A percentile compares a stretch with the other conserved stretches of the same genome.
Evolutionary conservation across 2,113 vertebrate species (phyloP).

Genomic region (Aspidoscelis tigris): DNA sequence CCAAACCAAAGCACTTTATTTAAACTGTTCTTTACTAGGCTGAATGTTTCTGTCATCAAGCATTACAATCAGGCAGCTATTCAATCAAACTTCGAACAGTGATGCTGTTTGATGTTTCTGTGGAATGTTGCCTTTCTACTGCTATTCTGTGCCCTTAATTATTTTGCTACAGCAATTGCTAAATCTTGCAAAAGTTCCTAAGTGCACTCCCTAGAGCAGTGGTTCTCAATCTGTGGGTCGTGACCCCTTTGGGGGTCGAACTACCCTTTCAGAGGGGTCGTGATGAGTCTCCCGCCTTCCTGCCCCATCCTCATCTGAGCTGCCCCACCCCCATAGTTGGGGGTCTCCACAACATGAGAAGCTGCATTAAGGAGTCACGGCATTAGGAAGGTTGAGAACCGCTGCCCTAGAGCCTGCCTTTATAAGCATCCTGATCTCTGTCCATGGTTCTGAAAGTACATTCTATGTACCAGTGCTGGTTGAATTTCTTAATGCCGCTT

Average conservation of each 20-base stretch:
- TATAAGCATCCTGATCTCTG: not conserved
- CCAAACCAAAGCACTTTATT: constrained; percentile 17
- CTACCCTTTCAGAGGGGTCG: no score
- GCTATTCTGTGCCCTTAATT: not conserved
- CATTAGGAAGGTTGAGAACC: no score
- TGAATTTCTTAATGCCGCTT: not conserved
- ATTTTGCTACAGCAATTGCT: not conserved
- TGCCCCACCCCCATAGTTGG: no score
- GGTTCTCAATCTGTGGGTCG: no score
- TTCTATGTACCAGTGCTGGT: not conserved
- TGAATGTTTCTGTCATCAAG: constrained; percentile 33
- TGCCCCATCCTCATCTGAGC: no score
- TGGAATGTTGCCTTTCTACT: constrained; percentile 5
- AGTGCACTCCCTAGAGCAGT: not conserved
- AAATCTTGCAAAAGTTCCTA: not conserved
- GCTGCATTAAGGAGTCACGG: no score
- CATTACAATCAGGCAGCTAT: constrained; percentile 28
- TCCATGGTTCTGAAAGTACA: constrained; percentile 2
- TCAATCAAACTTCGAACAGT: constrained; percentile 9
- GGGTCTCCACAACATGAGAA: no score
- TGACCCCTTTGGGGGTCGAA: no score
- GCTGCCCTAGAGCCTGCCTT: not conserved
- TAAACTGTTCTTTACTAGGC: constrained; percentile 26
- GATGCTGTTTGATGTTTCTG: not conserved
- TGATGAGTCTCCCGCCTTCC: no score